Percentiles rank a stretch among this genome's conserved stretches.
Evolutionary conservation across 2,113 vertebrate species (phyloP).

Genomic region (Stigmatopora argus): DNA sequence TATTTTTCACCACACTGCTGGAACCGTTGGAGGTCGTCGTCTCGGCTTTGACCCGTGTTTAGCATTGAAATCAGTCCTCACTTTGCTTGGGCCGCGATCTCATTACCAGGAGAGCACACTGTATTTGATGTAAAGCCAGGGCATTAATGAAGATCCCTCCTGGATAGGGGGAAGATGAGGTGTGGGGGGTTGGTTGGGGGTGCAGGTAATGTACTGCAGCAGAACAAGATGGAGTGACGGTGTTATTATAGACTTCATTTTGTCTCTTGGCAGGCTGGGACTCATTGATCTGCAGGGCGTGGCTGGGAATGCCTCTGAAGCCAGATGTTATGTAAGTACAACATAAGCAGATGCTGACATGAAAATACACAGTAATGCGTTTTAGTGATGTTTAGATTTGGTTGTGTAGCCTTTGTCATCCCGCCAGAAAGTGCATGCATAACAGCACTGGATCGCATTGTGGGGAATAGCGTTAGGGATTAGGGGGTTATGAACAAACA

Average conservation of each 20-base stretch:
- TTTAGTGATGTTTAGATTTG: background rate
- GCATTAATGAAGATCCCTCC: constrained; percentile 60
- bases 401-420: background rate
- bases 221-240: constrained; percentile 61
- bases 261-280: constrained; percentile 49
- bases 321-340: constrained; percentile 46
- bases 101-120: constrained; percentile 54
- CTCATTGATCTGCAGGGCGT: constrained; percentile 60
- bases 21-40: constrained; percentile 34
- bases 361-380: background rate
- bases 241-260: constrained; percentile 67
- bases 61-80: constrained; percentile 61
- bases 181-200: constrained; percentile 26
- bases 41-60: constrained; percentile 53
- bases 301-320: constrained; percentile 49
- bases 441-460: background rate
- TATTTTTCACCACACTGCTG: constrained; percentile 19
- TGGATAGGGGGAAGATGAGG: constrained; percentile 32
- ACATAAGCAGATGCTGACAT: background rate
- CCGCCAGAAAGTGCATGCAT: background rate
- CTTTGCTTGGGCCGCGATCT: constrained; percentile 47
- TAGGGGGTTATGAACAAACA: too few species aligned
- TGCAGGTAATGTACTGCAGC: constrained; percentile 65
- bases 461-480: too few species aligned
- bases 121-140: constrained; percentile 57